Evolutionary conservation across 2,113 vertebrate genomes (phyloP).

Genomic region (Myxocyprinus asiaticus): DNA sequence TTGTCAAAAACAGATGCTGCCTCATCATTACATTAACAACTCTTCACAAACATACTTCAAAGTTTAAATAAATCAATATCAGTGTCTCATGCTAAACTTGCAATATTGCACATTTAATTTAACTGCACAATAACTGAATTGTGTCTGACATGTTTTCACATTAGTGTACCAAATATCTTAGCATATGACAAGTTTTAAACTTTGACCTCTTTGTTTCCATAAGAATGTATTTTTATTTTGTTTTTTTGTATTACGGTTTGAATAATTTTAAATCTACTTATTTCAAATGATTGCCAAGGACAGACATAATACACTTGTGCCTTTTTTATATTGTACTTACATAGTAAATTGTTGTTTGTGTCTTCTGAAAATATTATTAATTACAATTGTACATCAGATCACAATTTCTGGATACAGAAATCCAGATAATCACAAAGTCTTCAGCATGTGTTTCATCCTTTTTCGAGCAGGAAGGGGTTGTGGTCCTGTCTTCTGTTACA

Average conservation of each 20-base stretch:
- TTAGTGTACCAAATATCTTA: no score
- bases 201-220: no score
- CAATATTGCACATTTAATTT: conserved; percentile 22
- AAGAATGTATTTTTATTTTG: no score
- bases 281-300: no score
- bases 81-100: not conserved
- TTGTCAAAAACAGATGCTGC: not conserved
- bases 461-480: conserved; percentile 8
- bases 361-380: not conserved
- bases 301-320: no score
- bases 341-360: not conserved
- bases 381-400: no score
- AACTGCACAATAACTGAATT: no score
- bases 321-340: not conserved
- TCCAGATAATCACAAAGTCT: not conserved
- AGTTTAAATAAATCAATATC: not conserved
- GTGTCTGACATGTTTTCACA: no score
- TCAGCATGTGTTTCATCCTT: not conserved
- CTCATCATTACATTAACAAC: no score
- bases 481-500: not conserved
- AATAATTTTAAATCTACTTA: no score
- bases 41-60: not conserved
- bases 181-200: no score
- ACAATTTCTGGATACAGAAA: not conserved
- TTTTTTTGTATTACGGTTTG: no score